Conservation (phyloP, 2,113 vertebrate genomes). For the Lophochroa leadbeateri region DNA sequence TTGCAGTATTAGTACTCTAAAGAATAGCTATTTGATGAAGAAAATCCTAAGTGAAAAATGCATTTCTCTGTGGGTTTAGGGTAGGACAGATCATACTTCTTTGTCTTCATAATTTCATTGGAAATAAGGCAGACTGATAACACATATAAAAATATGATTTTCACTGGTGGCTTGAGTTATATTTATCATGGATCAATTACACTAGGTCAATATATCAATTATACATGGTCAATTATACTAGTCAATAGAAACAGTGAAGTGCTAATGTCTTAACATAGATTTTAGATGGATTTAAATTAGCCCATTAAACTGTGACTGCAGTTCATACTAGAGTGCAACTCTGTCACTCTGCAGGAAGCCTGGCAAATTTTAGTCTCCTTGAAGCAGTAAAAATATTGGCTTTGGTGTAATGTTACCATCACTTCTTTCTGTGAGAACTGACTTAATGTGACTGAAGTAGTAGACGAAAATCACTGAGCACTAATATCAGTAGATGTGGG, state of each 20-base stretch:
- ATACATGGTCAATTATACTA: no score
- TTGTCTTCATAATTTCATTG: neutral
- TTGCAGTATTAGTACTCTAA: neutral
- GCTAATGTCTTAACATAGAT: neutral
- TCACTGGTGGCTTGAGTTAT: neutral
- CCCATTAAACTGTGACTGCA: neutral
- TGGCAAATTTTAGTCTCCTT: neutral
- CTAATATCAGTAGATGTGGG: neutral
- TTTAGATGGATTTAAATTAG: neutral
- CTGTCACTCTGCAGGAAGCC: neutral
- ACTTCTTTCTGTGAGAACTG: neutral
- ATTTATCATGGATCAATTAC: neutral
- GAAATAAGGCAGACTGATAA: neutral
- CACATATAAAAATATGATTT: neutral
- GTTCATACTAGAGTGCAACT: neutral
- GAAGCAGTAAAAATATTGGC: neutral
- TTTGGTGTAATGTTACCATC: neutral
- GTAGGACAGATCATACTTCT: neutral
- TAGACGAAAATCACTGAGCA: neutral
- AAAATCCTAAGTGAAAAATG: neutral
- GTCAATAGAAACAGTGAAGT: neutral
- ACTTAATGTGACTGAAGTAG: neutral
- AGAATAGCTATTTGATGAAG: neutral
- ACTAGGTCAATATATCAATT: neutral
- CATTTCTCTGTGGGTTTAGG: neutral